Evolutionary conservation across 2,113 vertebrate species (phyloP).

Genomic region (Salvator merianae): DNA sequence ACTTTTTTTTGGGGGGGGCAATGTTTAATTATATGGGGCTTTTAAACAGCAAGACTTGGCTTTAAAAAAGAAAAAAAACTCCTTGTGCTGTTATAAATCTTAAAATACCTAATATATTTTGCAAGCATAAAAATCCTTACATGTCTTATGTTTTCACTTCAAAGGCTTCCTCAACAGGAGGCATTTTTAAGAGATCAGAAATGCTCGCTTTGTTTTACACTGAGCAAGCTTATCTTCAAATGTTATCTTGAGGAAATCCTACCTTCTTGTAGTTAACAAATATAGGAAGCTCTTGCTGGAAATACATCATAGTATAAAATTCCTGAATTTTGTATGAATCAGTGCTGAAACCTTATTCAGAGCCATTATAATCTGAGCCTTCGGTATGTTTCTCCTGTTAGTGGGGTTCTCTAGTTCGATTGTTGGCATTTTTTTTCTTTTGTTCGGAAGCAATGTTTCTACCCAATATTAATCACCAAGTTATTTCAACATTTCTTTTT

Average conservation of each 20-base stretch:
- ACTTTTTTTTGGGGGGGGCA: background rate
- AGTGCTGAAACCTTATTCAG: background rate
- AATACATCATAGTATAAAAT: background rate
- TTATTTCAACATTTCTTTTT: background rate
- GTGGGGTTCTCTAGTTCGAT: background rate
- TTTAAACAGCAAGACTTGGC: background rate
- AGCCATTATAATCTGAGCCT: background rate
- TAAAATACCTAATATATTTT: background rate
- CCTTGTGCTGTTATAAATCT: background rate
- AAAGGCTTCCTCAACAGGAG: background rate
- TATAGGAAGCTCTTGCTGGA: background rate
- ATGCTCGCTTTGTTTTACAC: background rate
- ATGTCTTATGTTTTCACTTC: background rate
- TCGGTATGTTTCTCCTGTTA: background rate
- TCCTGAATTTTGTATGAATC: background rate
- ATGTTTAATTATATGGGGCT: constrained; percentile 15
- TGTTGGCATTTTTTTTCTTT: background rate
- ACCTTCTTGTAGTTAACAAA: background rate
- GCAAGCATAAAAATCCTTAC: background rate
- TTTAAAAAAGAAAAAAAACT: background rate
- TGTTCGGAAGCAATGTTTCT: background rate
- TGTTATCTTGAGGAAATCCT: background rate
- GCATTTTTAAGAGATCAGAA: background rate
- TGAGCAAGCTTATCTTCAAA: background rate
- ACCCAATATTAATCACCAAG: background rate